Percentiles rank a stretch among this genome's conserved stretches.
Conservation (phyloP, 64 coral and sea anemone genomes). For the Platygyra sinensis region DNA sequence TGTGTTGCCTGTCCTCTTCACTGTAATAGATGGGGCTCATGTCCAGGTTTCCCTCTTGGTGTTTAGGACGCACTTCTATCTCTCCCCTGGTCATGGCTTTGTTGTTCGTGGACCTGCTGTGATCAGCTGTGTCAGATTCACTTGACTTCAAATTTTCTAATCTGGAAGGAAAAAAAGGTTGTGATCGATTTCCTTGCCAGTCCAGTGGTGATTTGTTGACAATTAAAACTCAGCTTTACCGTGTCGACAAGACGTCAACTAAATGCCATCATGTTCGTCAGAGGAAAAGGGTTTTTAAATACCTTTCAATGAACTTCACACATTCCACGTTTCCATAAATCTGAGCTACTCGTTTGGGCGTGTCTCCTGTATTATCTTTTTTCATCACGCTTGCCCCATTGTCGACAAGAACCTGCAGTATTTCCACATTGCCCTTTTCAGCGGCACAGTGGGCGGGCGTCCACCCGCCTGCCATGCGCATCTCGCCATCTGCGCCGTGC, state of each 20-base stretch:
- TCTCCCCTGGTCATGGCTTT: background rate
- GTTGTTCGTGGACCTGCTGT: background rate
- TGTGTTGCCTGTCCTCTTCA: background rate
- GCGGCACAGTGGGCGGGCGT: conserved; percentile 97
- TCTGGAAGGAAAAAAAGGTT: background rate
- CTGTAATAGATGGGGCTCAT: background rate
- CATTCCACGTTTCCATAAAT: conserved; percentile 70
- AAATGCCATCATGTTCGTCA: too few species aligned
- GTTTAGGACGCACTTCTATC: background rate
- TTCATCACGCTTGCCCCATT: conserved; percentile 57
- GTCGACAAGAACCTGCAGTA: conserved; percentile 78
- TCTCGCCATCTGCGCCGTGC: conserved; percentile 74
- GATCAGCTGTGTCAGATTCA: background rate
- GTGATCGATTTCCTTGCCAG: background rate
- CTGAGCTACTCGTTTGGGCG: conserved; percentile 71
- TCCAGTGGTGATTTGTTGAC: too few species aligned
- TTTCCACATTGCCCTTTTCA: conserved; percentile 66
- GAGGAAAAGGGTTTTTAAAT: background rate
- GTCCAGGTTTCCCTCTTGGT: background rate
- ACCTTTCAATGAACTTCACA: conserved; percentile 72
- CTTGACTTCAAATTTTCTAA: background rate
- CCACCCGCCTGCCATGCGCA: conserved; percentile 96
- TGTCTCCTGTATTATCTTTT: conserved; percentile 85
- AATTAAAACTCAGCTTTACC: too few species aligned
- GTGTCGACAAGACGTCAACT: too few species aligned